Percentiles rank a stretch among this genome's conserved stretches.
phyloP scores from a whole-genome alignment of 2,797 vertebrate species.

The Meriones psammophilus region DNA sequence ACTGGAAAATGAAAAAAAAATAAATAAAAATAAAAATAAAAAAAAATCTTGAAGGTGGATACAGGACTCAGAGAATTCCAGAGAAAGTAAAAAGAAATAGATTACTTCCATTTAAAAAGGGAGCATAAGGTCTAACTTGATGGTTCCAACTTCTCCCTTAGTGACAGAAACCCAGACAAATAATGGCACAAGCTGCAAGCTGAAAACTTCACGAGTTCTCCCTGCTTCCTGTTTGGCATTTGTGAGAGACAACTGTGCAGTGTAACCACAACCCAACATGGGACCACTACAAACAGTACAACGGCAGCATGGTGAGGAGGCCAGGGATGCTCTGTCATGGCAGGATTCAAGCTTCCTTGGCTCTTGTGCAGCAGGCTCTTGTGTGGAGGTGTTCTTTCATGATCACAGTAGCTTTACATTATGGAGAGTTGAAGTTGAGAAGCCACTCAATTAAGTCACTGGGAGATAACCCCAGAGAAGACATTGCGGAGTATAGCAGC shows the following conservation, averaged over 20 bases:
- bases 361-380: not conserved
- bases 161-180: conserved; percentile 4
- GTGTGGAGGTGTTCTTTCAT: not conserved
- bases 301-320: not conserved
- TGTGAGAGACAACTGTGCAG: not conserved
- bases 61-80: not conserved
- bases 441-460: not conserved
- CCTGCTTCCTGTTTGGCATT: conserved; percentile 11
- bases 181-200: not conserved
- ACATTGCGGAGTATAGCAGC: not conserved
- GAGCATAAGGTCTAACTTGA: not conserved
- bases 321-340: not conserved
- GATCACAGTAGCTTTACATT: not conserved
- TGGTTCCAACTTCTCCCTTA: not conserved
- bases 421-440: not conserved
- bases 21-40: not conserved
- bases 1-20: not conserved
- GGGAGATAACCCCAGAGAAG: not conserved
- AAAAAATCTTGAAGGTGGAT: not conserved
- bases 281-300: not conserved
- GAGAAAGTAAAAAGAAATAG: not conserved
- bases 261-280: not conserved
- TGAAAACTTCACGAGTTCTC: not conserved
- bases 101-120: not conserved
- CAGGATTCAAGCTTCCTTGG: not conserved